phyloP scores from a whole-genome alignment of 2,797 vertebrate genomes.

The Tiaroga cobitis region DNA sequence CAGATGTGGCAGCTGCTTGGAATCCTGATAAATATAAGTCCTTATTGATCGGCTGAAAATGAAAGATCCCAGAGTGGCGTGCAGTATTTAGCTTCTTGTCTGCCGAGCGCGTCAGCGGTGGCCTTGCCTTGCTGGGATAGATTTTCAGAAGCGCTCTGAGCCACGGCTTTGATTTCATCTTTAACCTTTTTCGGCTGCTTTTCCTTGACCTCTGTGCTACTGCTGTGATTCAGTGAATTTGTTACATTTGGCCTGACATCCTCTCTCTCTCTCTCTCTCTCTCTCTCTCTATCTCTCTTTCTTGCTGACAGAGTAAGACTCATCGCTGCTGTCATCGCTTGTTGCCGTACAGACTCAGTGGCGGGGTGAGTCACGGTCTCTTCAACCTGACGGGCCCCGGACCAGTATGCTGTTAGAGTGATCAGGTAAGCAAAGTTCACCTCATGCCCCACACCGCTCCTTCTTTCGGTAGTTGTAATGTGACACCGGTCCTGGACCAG shows the following conservation, averaged over 20 bases:
- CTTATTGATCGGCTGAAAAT: slow-evolving; percentile 99
- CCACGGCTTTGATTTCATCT: slow-evolving; percentile 96
- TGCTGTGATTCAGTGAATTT: slow-evolving; percentile 87
- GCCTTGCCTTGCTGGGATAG: slow-evolving; percentile 93
- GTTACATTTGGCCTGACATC: slow-evolving; percentile 89
- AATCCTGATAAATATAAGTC: slow-evolving; percentile 99
- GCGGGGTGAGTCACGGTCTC: slow-evolving; percentile 78
- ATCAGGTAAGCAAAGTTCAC: slow-evolving; percentile 87
- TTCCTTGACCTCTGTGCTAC: slow-evolving; percentile 94
- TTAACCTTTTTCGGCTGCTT: slow-evolving; percentile 95
- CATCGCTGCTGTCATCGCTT: slow-evolving; percentile 77
- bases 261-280: slow-evolving; percentile 42
- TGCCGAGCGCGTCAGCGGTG: slow-evolving; percentile 89
- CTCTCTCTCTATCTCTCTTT: slow-evolving; percentile 60
- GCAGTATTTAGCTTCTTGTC: slow-evolving; percentile 99
- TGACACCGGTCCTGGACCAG: slow-evolving; percentile 3
- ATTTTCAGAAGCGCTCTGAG: slow-evolving; percentile 89
- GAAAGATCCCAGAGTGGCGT: slow-evolving; percentile 96
- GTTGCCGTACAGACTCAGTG: slow-evolving; percentile 78
- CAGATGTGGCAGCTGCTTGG: slow-evolving; percentile 98
- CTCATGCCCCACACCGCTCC: slow-evolving; percentile 3
- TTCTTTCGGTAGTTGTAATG: background rate
- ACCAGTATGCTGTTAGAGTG: slow-evolving; percentile 97
- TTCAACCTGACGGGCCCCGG: slow-evolving; percentile 87
- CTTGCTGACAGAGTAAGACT: slow-evolving; percentile 81